Evolutionary conservation across 2,797 vertebrate genomes (phyloP), one percentile per base, ranked within the genome.

Genomic region (Platyrinchus mystaceus): DNA sequence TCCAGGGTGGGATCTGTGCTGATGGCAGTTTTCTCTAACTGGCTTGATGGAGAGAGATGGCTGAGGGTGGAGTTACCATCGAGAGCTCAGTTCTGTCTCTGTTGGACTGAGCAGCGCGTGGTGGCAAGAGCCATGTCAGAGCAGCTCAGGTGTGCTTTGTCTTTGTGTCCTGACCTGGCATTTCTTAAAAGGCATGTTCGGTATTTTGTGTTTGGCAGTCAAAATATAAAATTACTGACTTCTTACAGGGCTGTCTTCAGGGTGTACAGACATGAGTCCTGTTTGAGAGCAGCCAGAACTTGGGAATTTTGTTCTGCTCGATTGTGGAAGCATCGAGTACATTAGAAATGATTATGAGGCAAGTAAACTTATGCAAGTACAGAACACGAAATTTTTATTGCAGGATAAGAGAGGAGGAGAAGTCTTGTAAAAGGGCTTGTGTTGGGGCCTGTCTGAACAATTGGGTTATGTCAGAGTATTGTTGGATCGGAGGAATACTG

Each of bases 381-480:
- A 74, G 71, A 87, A 60, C n/a, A 10, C 19, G 30, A 60, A n/a
- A 8, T 8, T 39, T 7, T 87, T 52, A 32, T 18, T 83, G 64
- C 78, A 34, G 82, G 68, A 63, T 85, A 64, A 71, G 56, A 77
- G 44, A 55, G 26, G 34, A 60, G 78, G 68, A 91, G 68, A 30
- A 66, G 3, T 77, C 32, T 34, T 41, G 37, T 74, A 30, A 59
- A 74, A 86, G 43, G 19, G 28, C 30, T 91, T 74, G 11, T 81
- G 73, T 26, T 85, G 75, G 37, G 39, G 34, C 32, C 64, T 39
- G 12, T 26, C 41, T 30, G 62, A 89, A 75, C 84, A 90, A 78
- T 44, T 53, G 82, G n/a, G 8, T 89, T 79, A 24, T 83, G 87
- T 89, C 79, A 89, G 68, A 36, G 75, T 13, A 37, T 87, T 94